These are phyloP conservation scores for Lateolabrax maculatus DNA, from an alignment of 2,797 vertebrate species.

Conservation along the genomic window DNA sequence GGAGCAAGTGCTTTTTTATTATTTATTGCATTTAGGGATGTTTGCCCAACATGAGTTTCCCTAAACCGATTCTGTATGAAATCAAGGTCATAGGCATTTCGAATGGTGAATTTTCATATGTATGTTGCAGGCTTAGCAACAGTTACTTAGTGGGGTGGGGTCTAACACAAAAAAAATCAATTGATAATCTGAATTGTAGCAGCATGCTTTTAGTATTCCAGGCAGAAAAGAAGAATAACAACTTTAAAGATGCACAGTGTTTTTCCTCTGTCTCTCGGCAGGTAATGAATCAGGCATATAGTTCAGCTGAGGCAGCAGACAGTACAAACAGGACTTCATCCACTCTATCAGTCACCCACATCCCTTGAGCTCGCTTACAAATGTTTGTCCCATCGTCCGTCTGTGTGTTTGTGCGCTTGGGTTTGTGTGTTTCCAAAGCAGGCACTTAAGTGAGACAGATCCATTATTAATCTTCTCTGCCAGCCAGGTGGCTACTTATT, in stretches of 20 bases:
- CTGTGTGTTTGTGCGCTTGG: conserved; percentile 5
- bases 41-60: not conserved
- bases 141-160: too few species aligned
- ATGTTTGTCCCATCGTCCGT: conserved; percentile 26
- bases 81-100: too few species aligned
- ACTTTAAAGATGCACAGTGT: conserved; percentile 7
- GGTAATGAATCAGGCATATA: conserved; percentile 52
- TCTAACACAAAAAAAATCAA: not conserved
- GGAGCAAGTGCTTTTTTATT: too few species aligned
- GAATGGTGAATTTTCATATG: too few species aligned
- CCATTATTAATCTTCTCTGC: conserved; percentile 44
- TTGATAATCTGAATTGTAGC: not conserved
- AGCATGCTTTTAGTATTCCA: not conserved
- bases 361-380: conserved; percentile 46
- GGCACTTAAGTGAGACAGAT: conserved; percentile 36
- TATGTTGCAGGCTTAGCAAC: not conserved
- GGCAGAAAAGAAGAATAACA: conserved; percentile 13
- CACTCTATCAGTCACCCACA: conserved; percentile 48
- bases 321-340: conserved; percentile 44
- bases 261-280: conserved; percentile 30
- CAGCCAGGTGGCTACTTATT: conserved; percentile 24
- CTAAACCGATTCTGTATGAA: too few species aligned
- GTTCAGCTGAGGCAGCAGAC: conserved; percentile 48
- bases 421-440: conserved; percentile 19
- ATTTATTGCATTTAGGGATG: not conserved